These are phyloP conservation scores for Chrosomus eos DNA, from an alignment of 2,797 vertebrate species.

Conservation along the genomic window DNA sequence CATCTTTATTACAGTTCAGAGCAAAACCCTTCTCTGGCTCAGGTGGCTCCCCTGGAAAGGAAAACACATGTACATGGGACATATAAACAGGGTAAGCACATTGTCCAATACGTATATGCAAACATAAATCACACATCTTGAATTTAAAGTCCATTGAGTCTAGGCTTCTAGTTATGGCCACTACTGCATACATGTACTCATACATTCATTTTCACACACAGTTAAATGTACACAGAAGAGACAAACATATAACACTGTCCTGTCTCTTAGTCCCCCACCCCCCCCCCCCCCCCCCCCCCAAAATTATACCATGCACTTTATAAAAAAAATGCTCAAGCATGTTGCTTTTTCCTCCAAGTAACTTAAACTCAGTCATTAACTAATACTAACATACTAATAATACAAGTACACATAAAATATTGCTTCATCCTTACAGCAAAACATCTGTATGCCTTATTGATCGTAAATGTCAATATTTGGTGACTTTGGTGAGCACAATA, in stretches of 20 bases:
- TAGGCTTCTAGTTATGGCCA: neutral
- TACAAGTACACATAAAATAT: neutral
- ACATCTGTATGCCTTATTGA: neutral
- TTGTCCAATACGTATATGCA: neutral
- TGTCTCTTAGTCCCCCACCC: neutral
- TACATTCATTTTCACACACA: neutral
- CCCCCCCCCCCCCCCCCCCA: too few species aligned
- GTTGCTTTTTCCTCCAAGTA: too few species aligned
- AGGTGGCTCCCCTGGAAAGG: constrained; percentile 8
- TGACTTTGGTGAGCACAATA: too few species aligned
- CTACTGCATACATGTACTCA: neutral
- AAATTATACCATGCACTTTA: neutral
- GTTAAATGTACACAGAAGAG: neutral
- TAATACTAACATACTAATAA: neutral
- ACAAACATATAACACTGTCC: neutral
- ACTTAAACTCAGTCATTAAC: neutral
- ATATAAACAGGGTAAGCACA: neutral
- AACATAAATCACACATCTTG: neutral
- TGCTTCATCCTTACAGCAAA: neutral
- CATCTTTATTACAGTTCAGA: constrained; percentile 30
- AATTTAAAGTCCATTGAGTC: too few species aligned
- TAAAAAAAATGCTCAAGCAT: neutral
- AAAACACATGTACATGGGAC: neutral
- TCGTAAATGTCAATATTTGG: neutral
- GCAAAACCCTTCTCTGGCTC: neutral